Percentiles rank a stretch among this genome's conserved stretches.
Evolutionary conservation across 2,797 vertebrate genomes (phyloP).

Genomic region (Anguilla megastoma): DNA sequence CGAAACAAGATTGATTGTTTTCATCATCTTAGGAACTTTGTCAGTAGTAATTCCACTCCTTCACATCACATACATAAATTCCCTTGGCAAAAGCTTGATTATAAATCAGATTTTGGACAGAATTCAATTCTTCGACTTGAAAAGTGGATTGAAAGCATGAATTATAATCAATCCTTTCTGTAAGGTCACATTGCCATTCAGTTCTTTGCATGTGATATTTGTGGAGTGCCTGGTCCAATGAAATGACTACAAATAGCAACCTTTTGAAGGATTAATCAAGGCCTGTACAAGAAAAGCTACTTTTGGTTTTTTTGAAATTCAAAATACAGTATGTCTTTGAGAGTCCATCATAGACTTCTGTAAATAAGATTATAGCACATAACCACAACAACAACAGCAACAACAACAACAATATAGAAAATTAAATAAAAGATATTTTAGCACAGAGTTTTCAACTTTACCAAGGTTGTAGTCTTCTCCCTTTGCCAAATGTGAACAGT

Average conservation of each 20-base stretch:
- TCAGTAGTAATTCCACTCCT: background rate
- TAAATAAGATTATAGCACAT: background rate
- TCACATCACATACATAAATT: background rate
- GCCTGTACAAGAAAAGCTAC: background rate
- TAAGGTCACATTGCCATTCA: background rate
- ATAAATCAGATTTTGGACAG: background rate
- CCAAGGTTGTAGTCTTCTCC: background rate
- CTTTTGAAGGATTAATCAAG: background rate
- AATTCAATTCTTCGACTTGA: background rate
- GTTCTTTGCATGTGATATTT: background rate
- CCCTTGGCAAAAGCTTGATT: background rate
- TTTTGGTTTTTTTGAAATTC: background rate
- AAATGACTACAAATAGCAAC: background rate
- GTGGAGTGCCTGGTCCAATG: background rate
- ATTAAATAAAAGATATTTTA: too few relatives aligned
- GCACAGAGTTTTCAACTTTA: too few relatives aligned
- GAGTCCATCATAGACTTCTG: background rate
- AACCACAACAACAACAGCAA: background rate
- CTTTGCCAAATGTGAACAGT: background rate
- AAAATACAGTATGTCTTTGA: background rate
- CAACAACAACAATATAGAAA: background rate
- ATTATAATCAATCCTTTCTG: slow-evolving; percentile 11
- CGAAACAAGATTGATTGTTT: background rate
- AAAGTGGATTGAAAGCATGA: background rate
- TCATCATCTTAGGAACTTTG: background rate